Conservation (phyloP, 2,797 vertebrate genomes). For the Phalloptychus januarius region DNA sequence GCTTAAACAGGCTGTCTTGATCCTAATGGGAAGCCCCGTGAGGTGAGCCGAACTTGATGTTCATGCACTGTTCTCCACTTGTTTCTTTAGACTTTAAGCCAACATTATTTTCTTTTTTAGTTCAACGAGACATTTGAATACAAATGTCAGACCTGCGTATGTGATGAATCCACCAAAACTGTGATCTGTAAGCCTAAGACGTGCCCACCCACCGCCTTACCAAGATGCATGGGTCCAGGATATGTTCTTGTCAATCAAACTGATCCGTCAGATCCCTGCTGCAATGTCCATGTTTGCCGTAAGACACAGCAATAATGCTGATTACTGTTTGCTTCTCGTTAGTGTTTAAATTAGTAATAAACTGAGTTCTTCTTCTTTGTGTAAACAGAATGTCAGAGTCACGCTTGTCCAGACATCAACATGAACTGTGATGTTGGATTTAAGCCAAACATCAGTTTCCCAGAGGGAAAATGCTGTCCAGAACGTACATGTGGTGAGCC, state of each 20-base stretch:
- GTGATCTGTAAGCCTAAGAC: conserved; percentile 81
- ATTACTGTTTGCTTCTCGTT: background rate
- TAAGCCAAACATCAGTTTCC: conserved; percentile 61
- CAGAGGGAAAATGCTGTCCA: conserved; percentile 86
- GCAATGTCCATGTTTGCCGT: conserved; percentile 84
- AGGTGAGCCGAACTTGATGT: conserved; percentile 75
- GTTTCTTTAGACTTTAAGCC: background rate
- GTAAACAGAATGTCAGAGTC: conserved; percentile 67
- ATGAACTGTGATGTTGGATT: conserved; percentile 81
- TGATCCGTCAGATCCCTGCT: conserved; percentile 82
- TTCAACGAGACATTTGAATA: conserved; percentile 86
- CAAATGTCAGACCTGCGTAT: conserved; percentile 89
- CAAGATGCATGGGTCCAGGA: conserved; percentile 79
- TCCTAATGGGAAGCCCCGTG: conserved; percentile 83
- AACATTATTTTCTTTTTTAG: conserved; percentile 68
- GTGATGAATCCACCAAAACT: conserved; percentile 81
- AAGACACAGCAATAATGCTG: conserved; percentile 65
- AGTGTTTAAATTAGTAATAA: background rate
- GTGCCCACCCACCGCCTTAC: conserved; percentile 61
- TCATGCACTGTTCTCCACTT: conserved; percentile 1
- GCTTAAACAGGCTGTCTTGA: conserved; percentile 89
- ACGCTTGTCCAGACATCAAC: conserved; percentile 69
- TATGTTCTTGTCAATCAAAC: conserved; percentile 78
- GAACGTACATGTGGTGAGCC: conserved; percentile 82
- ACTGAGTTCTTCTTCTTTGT: conserved; percentile 10